Evolutionary conservation across 1,140 invertebrate genomes (phyloP).

Genomic region (Tenebrio molitor): DNA sequence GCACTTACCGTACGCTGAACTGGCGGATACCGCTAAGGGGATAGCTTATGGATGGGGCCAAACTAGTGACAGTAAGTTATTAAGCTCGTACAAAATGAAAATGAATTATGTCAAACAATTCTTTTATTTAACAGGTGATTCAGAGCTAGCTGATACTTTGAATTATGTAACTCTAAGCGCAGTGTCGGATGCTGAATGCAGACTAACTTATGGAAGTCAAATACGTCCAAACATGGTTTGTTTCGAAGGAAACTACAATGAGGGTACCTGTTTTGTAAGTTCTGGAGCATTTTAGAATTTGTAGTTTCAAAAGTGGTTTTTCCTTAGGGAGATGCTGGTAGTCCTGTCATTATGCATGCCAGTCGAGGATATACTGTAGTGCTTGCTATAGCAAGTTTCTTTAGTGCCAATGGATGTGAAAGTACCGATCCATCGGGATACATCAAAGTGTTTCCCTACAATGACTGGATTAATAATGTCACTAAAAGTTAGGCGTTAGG

Average conservation of each 20-base stretch:
- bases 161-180: not conserved
- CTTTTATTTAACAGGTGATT: not conserved
- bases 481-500: no score
- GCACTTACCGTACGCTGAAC: not conserved
- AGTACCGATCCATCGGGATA: not conserved
- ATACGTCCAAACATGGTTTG: constrained; percentile 15
- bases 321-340: not conserved
- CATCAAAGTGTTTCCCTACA: not conserved
- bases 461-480: constrained; percentile 20
- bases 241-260: constrained; percentile 6
- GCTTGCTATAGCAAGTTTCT: not conserved
- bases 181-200: constrained; percentile 6
- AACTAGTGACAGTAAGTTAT: not conserved
- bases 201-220: not conserved
- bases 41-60: not conserved
- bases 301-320: not conserved
- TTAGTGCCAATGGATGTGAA: not conserved
- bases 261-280: constrained; percentile 4
- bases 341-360: not conserved
- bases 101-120: no score
- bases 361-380: not conserved
- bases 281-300: not conserved
- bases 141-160: not conserved
- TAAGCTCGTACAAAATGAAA: not conserved
- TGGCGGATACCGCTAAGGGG: not conserved